phyloP scores from a whole-genome alignment of 2,113 vertebrate species.

The Colius striatus region DNA sequence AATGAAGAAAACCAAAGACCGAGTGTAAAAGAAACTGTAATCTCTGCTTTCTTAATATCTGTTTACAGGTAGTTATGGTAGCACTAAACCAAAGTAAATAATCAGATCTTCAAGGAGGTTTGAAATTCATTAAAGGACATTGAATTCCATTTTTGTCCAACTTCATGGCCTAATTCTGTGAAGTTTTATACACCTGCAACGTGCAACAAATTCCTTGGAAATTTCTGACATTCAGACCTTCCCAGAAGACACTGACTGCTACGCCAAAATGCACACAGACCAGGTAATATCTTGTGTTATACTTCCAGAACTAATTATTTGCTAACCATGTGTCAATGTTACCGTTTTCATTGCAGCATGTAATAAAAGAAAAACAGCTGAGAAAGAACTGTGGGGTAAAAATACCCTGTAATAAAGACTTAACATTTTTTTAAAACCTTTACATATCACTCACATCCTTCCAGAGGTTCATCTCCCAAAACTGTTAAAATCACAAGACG shows the following conservation, averaged over 20 bases:
- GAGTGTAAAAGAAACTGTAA: neutral
- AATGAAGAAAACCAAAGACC: neutral
- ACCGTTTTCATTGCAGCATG: constrained; percentile 36
- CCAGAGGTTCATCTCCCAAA: neutral
- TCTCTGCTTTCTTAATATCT: neutral
- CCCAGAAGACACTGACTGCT: neutral
- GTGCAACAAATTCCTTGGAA: neutral
- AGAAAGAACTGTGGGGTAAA: constrained; percentile 19
- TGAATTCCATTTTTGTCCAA: neutral
- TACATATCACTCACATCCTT: neutral
- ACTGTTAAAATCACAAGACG: neutral
- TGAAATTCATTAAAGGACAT: neutral
- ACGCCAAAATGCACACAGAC: neutral
- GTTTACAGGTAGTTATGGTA: neutral
- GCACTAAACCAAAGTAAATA: neutral
- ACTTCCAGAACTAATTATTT: constrained; percentile 11
- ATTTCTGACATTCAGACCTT: neutral
- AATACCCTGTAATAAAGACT: neutral
- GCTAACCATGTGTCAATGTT: constrained; percentile 20
- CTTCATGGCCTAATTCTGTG: neutral
- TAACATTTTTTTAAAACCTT: neutral
- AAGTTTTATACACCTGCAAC: neutral
- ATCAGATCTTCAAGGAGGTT: neutral
- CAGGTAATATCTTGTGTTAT: neutral
- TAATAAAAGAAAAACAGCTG: constrained; percentile 53